These are phyloP conservation scores for Podarcis lilfordi DNA, from an alignment of 2,797 vertebrate genomes.

Conservation along the genomic window DNA sequence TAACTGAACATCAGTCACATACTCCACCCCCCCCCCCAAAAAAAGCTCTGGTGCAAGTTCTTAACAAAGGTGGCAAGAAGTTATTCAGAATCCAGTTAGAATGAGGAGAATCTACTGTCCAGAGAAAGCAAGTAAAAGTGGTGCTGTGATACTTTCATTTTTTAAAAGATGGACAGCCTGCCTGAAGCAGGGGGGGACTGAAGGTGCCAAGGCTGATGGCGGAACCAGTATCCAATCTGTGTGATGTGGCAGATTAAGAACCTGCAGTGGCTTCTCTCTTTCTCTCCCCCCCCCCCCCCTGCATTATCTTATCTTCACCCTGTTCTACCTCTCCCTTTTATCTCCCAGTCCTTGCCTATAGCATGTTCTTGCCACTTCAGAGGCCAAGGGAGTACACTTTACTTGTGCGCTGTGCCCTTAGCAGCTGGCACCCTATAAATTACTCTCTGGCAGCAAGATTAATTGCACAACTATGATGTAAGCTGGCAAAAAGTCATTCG, in stretches of 20 bases:
- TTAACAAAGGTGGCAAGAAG: too few relatives aligned
- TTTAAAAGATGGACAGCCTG: not conserved
- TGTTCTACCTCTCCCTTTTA: not conserved
- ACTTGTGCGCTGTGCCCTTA: constrained; percentile 36
- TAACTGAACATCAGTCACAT: too few relatives aligned
- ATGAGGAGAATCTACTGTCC: too few relatives aligned
- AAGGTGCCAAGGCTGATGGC: not conserved
- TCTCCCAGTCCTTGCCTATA: not conserved
- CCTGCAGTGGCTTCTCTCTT: too few relatives aligned
- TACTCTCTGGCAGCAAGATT: constrained; percentile 45
- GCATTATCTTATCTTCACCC: not conserved
- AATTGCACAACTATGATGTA: constrained; percentile 63
- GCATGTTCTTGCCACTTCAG: not conserved
- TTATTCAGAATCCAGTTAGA: too few relatives aligned
- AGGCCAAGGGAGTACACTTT: not conserved
- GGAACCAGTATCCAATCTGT: too few relatives aligned
- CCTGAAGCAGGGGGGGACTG: not conserved
- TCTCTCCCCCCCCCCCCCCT: too few relatives aligned
- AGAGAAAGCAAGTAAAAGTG: too few relatives aligned
- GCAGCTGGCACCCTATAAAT: constrained; percentile 65
- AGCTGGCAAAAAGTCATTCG: constrained; percentile 43
- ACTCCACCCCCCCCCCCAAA: too few relatives aligned
- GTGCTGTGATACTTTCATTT: not conserved
- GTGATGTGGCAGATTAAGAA: too few relatives aligned
- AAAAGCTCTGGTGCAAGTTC: too few relatives aligned